Base-by-base conservation (phyloP, 2,797 vertebrate species). In the Urophycis tenuis region DNA sequence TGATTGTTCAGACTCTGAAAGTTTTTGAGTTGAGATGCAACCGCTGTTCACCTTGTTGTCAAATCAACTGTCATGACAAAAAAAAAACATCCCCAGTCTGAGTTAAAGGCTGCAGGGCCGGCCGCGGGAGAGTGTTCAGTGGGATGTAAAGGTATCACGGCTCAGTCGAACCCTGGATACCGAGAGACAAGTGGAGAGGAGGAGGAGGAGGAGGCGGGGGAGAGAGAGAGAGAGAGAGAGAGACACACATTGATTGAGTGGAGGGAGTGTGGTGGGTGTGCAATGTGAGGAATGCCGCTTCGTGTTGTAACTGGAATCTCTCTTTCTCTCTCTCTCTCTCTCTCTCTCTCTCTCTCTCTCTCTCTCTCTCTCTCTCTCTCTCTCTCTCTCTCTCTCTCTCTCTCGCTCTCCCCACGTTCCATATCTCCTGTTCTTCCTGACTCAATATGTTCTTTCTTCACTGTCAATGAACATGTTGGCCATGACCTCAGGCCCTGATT, bases 211-310 rank as follows among this genome's bases (percentile, higher is more conserved):
- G 39, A 7, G 31, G 70, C 69, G 67, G 71, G 41, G 60, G 74
- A 49, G 33, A 53, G 71, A 17, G 9, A 67, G 12, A 35, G 39
- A n/a, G 67, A 67, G 41, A 60, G 74, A 49, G 33, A 53, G 71
- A 17, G 9, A 67, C 6, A 35, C 30, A 25, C 25, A 45, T 34
- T 22, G 49, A 64, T 33, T 69, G 74, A 78, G 53, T 32, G 35
- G 72, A 76, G 79, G 45, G 32, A 72, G 81, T 79, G 30, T 79
- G 86, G 92, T 92, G 92, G 92, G 91, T 80, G 88, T 89, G 88
- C 88, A 90, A 93, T 94, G 92, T 85, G 75, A 87, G 90, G 93
- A 94, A 94, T 94, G 90, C 87, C 76, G 80, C 85, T 88, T 91
- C 91, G 81, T 91, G 93, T 92, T 90, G 90, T 86, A 93, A 93